Evolutionary conservation across 2,888 invertebrate species (phyloP).

Genomic region (Aelia acuminata): DNA sequence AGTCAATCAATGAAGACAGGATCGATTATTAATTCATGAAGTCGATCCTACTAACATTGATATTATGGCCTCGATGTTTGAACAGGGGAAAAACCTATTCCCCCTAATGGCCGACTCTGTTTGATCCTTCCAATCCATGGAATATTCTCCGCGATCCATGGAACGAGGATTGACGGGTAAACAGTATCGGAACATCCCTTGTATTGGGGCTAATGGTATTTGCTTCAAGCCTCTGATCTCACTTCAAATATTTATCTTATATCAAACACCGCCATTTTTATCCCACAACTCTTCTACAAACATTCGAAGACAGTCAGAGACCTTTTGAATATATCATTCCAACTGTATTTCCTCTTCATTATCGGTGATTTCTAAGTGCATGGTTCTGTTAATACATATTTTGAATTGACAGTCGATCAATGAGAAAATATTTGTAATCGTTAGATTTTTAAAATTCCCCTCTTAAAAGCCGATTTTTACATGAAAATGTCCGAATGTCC

Average conservation of each 20-base stretch:
- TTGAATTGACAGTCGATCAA: neutral
- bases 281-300: neutral
- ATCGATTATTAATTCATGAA: neutral
- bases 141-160: no score
- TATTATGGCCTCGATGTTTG: neutral
- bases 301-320: neutral
- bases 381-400: neutral
- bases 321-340: neutral
- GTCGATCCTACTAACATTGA: neutral
- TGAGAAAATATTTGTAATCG: no score
- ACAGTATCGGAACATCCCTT: neutral
- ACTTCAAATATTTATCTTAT: conserved; percentile 28
- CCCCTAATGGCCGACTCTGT: neutral
- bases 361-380: neutral
- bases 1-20: conserved; percentile 17
- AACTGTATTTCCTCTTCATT: neutral
- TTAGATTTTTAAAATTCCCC: no score
- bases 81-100: conserved; percentile 18
- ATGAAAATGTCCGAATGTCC: no score
- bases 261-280: conserved; percentile 40
- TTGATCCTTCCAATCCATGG: conserved; percentile 22
- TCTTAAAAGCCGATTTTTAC: no score
- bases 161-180: conserved; percentile 9
- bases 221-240: neutral
- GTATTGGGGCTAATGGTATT: conserved; percentile 15